Percentiles rank a stretch among this genome's conserved stretches.
These are phyloP conservation scores for Drosophila bipectinata DNA, from an alignment of 1,140 invertebrate species.

Conservation along the genomic window DNA sequence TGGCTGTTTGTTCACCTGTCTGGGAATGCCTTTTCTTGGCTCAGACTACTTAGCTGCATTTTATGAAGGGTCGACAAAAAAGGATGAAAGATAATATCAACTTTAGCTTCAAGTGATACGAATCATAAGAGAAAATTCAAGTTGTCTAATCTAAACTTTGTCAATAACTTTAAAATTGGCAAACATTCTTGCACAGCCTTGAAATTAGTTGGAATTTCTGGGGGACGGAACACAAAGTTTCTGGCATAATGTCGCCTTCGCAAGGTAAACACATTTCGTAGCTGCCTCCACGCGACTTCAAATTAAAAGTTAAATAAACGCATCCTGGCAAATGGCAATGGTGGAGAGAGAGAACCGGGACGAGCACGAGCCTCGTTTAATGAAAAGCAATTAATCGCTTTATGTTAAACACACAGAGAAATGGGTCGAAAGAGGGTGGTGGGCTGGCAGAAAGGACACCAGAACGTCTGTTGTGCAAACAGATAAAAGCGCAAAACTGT, in stretches of 20 bases:
- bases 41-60: constrained; percentile 15
- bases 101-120: no score
- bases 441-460: neutral
- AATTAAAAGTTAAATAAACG: constrained; percentile 76
- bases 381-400: constrained; percentile 82
- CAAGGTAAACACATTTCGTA: constrained; percentile 50
- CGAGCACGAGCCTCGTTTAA: constrained; percentile 50
- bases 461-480: constrained; percentile 64
- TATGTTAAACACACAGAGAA: constrained; percentile 69
- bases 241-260: constrained; percentile 20
- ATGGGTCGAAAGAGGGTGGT: constrained; percentile 3
- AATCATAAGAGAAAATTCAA: no score
- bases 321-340: constrained; percentile 23
- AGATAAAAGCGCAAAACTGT: constrained; percentile 77
- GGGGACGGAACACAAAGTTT: constrained; percentile 8
- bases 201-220: constrained; percentile 2
- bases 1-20: constrained; percentile 26
- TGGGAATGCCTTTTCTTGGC: constrained; percentile 19
- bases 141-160: neutral
- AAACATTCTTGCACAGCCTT: neutral
- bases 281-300: constrained; percentile 43
- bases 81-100: no score
- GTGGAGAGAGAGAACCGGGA: neutral
- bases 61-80: no score
- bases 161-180: neutral